Base-by-base conservation (phyloP, 92 coral and sea anemone species). In the Scolanthus callimorphus region DNA sequence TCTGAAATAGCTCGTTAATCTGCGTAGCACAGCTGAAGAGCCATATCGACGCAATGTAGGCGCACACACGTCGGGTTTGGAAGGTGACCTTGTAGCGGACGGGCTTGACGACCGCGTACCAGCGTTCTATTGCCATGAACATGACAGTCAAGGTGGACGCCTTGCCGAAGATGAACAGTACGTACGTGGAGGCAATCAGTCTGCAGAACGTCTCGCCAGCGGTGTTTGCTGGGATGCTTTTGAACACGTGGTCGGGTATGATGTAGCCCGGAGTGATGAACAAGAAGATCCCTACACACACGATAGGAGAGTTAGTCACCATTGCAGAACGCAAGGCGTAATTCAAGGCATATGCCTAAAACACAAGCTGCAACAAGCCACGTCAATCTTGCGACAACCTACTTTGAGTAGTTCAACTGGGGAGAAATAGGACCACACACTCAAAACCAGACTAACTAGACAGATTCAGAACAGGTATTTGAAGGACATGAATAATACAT, bases 121-220 rank as follows among this genome's bases (percentile, higher is more conserved):
- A 85, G 41, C 97, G 85, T 60, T 90, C 97, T 29, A 90, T 66
- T 20, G 97, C 80, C 62, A 90, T 78, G 38, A 84, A 85, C 68
- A 74, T 82, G 57, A 86, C 84, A 3, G 90, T 83, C 47, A 77
- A 55, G 2, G 75, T 71, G 4, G 96, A 84, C 11, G 74, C 89
- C 55, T 84, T 79, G 0, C 84, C 86, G 29, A 88, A 75, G 21
- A 76, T 60, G 61, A 84, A 88, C 29, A 85, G 71, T 8, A 84
- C 67, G 71, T 78, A 88, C 21, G 72, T 74, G 6, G 90, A 78
- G 38, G 74, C 85, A 39, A 88, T 61, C 45, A 84, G 53, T 17
- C 85, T 69, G 41, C 96, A 88, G 46, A 79, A 88, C 29, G 79
- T 2, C 59, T 62, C 71, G 25, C 96, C 90, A 20, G 61, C 57